Evolutionary conservation across 2,888 invertebrate genomes (phyloP).

Genomic region (Brassicogethes aeneus): DNA sequence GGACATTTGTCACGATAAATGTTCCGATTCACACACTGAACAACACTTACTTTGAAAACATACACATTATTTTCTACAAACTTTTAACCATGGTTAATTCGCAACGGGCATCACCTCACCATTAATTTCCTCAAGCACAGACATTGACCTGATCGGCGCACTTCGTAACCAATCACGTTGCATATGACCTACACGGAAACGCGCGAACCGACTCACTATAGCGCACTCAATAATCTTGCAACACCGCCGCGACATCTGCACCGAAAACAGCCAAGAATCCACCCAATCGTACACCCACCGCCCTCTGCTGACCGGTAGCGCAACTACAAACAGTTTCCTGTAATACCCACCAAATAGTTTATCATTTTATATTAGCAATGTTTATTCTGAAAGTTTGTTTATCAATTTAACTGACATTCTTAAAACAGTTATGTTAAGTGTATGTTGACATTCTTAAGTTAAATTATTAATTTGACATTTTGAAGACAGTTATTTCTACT

Average conservation of each 20-base stretch:
- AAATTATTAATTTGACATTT: too few relatives aligned
- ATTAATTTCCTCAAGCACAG: slow-evolving; percentile 52
- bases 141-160: slow-evolving; percentile 60
- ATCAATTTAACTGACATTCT: too few relatives aligned
- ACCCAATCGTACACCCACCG: too few relatives aligned
- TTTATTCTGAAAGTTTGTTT: too few relatives aligned
- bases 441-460: too few relatives aligned
- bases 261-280: too few relatives aligned
- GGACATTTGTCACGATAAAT: slow-evolving; percentile 31
- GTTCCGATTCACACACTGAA: slow-evolving; percentile 21
- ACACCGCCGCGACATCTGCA: slow-evolving; percentile 4
- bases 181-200: slow-evolving; percentile 19
- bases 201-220: slow-evolving; percentile 17
- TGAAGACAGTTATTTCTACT: too few relatives aligned
- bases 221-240: slow-evolving; percentile 25
- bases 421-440: too few relatives aligned
- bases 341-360: too few relatives aligned
- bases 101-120: slow-evolving; percentile 47
- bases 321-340: too few relatives aligned
- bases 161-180: slow-evolving; percentile 49
- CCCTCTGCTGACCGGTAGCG: too few relatives aligned
- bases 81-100: slow-evolving; percentile 52
- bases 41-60: slow-evolving; percentile 31
- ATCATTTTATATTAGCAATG: too few relatives aligned
- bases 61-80: slow-evolving; percentile 34